phyloP scores from a whole-genome alignment of 2,113 vertebrate species.

The Eidolon helvum region DNA sequence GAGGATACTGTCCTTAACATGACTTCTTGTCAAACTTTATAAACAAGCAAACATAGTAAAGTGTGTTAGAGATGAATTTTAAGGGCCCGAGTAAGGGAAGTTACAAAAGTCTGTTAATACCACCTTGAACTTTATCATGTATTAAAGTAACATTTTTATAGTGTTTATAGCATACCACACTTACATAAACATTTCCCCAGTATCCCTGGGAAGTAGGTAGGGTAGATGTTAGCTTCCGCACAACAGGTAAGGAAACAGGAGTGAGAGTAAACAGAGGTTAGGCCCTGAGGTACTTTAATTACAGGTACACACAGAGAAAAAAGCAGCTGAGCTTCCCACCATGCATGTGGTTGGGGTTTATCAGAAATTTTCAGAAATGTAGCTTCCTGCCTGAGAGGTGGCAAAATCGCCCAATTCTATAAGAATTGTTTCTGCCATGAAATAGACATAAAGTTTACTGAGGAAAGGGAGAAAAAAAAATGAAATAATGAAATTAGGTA shows the following conservation, averaged over 20 bases:
- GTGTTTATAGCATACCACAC: background rate
- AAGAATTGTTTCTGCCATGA: background rate
- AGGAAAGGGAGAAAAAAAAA: background rate
- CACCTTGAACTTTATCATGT: background rate
- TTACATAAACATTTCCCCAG: background rate
- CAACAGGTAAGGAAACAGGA: background rate
- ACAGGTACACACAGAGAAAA: background rate
- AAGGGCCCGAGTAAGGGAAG: background rate
- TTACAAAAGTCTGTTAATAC: slow-evolving; percentile 6
- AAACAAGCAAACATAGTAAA: background rate
- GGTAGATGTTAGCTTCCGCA: background rate
- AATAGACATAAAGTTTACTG: background rate
- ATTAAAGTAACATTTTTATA: background rate
- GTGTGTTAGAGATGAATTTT: background rate
- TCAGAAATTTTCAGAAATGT: background rate
- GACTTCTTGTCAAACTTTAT: background rate
- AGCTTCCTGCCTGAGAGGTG: background rate
- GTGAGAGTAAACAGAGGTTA: background rate
- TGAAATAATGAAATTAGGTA: background rate
- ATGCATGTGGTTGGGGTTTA: background rate
- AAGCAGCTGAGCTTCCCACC: background rate
- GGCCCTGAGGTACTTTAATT: background rate
- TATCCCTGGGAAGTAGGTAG: background rate
- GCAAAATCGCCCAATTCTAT: background rate
- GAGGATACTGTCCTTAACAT: background rate